A percentile compares a stretch with the other conserved stretches of the same genome.
Conservation (phyloP, 2,888 invertebrate genomes). For the Eupithecia pulchellata region DNA sequence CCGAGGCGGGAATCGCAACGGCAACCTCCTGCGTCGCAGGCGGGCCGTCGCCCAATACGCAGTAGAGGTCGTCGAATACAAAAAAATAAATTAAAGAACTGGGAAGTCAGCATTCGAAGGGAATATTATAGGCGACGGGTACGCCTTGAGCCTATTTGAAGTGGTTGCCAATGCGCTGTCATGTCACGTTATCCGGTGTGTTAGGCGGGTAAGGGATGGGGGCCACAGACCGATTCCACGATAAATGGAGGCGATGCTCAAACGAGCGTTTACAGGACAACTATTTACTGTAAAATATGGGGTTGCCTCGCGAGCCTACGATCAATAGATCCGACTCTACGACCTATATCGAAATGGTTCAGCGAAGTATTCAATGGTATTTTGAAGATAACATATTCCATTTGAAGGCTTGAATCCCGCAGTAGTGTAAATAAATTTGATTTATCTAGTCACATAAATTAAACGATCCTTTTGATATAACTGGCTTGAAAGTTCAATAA, state of each 20-base stretch:
- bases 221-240: constrained; percentile 57
- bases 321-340: constrained; percentile 52
- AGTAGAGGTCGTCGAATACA: neutral
- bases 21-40: too few relatives aligned
- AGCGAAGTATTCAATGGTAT: constrained; percentile 33
- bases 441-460: neutral
- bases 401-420: constrained; percentile 9
- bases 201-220: constrained; percentile 62
- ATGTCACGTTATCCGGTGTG: constrained; percentile 65
- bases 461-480: constrained; percentile 1
- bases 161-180: constrained; percentile 56
- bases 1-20: too few relatives aligned
- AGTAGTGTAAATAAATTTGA: constrained; percentile 5
- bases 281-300: constrained; percentile 67
- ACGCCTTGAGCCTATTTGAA: constrained; percentile 47
- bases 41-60: too few relatives aligned
- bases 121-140: constrained; percentile 44
- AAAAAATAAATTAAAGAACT: neutral
- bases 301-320: constrained; percentile 51
- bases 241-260: constrained; percentile 63
- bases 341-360: constrained; percentile 53
- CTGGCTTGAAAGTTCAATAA: neutral
- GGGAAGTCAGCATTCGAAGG: constrained; percentile 21
- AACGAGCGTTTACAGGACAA: constrained; percentile 61
- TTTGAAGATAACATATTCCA: constrained; percentile 34